Evolutionary conservation across 2,113 vertebrate species (phyloP), one percentile per base, ranked within the genome.

Genomic region (Cyanoliseus patagonus): DNA sequence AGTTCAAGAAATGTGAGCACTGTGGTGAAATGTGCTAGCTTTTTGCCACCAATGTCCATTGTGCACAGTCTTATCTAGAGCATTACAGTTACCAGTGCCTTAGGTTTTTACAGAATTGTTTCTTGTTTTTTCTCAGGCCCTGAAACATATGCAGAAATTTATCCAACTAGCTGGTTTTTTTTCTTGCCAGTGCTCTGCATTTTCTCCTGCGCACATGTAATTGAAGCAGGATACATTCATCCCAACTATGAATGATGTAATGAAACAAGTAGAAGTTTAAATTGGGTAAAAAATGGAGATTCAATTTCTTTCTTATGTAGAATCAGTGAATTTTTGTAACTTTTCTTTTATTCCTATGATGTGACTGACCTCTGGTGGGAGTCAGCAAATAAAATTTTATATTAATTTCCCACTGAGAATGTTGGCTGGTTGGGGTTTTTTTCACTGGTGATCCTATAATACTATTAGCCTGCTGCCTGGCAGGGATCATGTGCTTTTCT

Each of bases 311-410:
- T 83, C 27, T 14, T 31, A 33, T 8, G 7, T 41, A n/a, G 17
- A 68, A 49, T 80, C 20, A 68, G 28, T 24, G 9, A 83, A 78
- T 74, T 84, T 63, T 53, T 22, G 9, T 86, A 82, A 31, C 15
- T 74, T 90, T 35, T 6, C 41, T 76, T 93, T 64, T 42, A 81
- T 95, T 96, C 9, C 17, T 92, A 42, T 83, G 82, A 75, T 91
- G 91, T 96, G 91, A 73, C 94, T 96, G 97, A 94, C 97, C 97
- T 96, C 97, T 97, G 92, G 73, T 97, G 97, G 97, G 66, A 61
- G 83, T 59, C 41, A 41, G 55, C 52, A 84, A 96, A 55, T 83
- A 85, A 17, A 59, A 47, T 70, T 69, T 49, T 61, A 39, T 62
- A 94, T 80, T 61, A 67, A 72, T 89, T 70, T 94, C 57, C 78